Base-by-base conservation (phyloP, 2,113 vertebrate species). In the Mesocricetus auratus region DNA sequence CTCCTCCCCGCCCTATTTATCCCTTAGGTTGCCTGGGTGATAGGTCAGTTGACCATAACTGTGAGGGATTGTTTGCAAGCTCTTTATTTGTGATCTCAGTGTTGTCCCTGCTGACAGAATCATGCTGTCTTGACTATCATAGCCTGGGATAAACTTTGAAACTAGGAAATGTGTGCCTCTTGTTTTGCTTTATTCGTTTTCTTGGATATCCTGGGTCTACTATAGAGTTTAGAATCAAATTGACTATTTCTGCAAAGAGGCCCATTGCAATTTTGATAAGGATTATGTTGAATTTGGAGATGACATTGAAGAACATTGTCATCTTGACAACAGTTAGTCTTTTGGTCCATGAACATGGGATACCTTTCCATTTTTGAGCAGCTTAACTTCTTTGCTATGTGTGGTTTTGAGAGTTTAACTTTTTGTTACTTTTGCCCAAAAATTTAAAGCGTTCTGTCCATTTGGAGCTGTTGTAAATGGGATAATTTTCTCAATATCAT, bases 401-500 rank as follows among this genome's bases (percentile, higher is more conserved):
- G 0, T 79, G 77, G 45, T 94, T 93, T 91, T 45, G 50, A 78
- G n/a, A 90, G 8, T 68, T 3, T 24, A 91, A 42, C 89, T 96
- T 95, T 87, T 13, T 3, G 79, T 19, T 89, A 86, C 56, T 92
- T 93, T 74, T 71, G 36, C 75, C 68, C 79, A 42, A 60, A 69
- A 50, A 58, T 94, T 33, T 42, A 56, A 71, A 90, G 26, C 62
- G 7, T 64, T 74, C 93, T 91, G 58, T 75, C 58, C 39, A 81
- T 85, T 89, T 74, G 21, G 58, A 75, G 77, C 7, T 90, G 90
- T 45, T 88, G 62, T 26, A 79, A 83, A 66, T 88, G 39, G 26
- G 73, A 62, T 85, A 93, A 31, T 91, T 93, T 88, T 91, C 45
- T 66, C 92, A 85, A 68, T 96, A 92, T 94, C 36, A 73, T 78